Percentiles rank a stretch among this genome's conserved stretches.
phyloP scores from a whole-genome alignment of 2,797 vertebrate species.

The Gallinago stenura region DNA sequence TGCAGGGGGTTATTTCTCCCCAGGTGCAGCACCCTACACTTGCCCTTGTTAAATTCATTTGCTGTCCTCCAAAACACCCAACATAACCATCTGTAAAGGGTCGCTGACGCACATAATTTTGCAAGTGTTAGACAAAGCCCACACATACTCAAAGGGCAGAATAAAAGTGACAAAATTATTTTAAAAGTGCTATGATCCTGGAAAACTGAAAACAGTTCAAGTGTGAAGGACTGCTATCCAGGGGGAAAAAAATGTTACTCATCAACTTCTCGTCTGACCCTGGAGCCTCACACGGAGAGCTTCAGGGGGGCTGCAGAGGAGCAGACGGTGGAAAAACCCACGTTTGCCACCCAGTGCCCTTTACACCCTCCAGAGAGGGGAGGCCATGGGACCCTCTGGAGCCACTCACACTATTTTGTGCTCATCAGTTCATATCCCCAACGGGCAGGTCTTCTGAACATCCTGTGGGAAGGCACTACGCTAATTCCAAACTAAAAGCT shows the following conservation, averaged over 20 bases:
- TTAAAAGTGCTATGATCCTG: background rate
- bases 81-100: background rate
- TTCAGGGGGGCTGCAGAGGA: background rate
- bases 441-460: background rate
- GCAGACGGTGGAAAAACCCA: background rate
- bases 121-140: background rate
- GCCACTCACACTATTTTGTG: background rate
- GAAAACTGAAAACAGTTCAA: background rate
- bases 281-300: accelerated
- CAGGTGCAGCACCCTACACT: no score
- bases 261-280: background rate
- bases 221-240: accelerated
- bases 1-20: no score
- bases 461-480: background rate
- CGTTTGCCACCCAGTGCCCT: background rate
- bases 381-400: background rate
- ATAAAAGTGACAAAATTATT: background rate
- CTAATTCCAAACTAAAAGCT: background rate
- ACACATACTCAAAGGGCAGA: background rate
- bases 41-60: background rate
- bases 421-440: background rate
- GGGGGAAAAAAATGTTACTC: background rate
- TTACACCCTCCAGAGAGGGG: background rate
- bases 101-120: accelerated
- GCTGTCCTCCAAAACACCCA: background rate